phyloP scores from a whole-genome alignment of 1,140 invertebrate genomes.

The Drosophila azteca region DNA sequence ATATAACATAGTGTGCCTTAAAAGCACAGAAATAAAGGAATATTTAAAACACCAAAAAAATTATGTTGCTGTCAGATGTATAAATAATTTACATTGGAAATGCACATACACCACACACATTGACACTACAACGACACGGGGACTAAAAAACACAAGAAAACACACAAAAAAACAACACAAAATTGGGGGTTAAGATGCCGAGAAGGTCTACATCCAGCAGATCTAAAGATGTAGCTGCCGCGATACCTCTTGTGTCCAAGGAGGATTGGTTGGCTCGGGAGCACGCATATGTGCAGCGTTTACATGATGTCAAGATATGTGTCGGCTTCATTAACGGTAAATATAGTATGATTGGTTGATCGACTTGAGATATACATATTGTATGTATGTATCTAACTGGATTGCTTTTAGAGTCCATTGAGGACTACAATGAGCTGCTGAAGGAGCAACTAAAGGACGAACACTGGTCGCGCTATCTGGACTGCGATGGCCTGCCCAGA shows the following conservation, averaged over 20 bases:
- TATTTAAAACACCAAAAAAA: background rate
- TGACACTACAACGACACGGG: background rate
- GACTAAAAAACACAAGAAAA: slow-evolving; percentile 4
- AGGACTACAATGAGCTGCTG: slow-evolving; percentile 27
- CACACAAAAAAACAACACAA: slow-evolving; percentile 10
- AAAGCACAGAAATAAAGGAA: background rate
- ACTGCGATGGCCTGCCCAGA: slow-evolving; percentile 63
- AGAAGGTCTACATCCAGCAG: background rate
- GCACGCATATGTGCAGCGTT: slow-evolving; percentile 41
- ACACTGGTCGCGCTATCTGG: slow-evolving; percentile 53
- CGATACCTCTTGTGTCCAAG: slow-evolving; percentile 13
- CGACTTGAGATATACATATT: too few relatives aligned
- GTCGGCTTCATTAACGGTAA: slow-evolving; percentile 42
- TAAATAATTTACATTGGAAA: background rate
- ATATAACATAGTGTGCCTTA: too few relatives aligned
- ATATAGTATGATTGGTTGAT: too few relatives aligned
- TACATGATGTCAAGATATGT: slow-evolving; percentile 49
- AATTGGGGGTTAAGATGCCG: slow-evolving; percentile 6
- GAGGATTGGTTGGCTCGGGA: slow-evolving; percentile 39
- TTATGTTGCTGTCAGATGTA: background rate
- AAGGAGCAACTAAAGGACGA: slow-evolving; percentile 14
- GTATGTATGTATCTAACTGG: background rate
- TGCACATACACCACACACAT: slow-evolving; percentile 10
- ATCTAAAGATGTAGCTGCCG: background rate
- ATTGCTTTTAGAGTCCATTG: slow-evolving; percentile 26